phyloP scores from a whole-genome alignment of 2,797 vertebrate genomes.

The Odontamblyopus rebecca region DNA sequence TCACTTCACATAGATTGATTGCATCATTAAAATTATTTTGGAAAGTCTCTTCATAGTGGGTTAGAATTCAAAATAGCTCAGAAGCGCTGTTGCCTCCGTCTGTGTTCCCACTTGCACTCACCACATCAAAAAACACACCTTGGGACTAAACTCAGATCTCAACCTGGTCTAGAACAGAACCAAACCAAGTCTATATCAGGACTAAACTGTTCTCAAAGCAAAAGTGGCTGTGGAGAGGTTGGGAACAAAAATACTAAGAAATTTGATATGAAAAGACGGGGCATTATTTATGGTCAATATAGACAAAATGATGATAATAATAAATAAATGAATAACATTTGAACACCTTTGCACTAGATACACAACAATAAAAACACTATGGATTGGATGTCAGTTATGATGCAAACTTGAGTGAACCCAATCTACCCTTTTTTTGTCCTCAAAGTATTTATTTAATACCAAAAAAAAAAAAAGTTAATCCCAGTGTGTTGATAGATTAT shows the following conservation, averaged over 20 bases:
- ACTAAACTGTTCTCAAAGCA: not conserved
- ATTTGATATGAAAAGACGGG: too few relatives aligned
- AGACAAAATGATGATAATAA: too few relatives aligned
- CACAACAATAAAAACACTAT: too few relatives aligned
- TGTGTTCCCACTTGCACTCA: not conserved
- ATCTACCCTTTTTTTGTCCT: too few relatives aligned
- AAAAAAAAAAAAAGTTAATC: too few relatives aligned
- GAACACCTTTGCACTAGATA: too few relatives aligned
- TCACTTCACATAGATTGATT: slow-evolving; percentile 1
- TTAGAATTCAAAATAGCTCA: not conserved
- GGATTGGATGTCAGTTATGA: too few relatives aligned
- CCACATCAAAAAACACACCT: not conserved
- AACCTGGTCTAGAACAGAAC: not conserved
- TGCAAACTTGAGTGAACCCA: too few relatives aligned
- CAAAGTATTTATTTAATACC: too few relatives aligned
- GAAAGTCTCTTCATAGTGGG: not conserved
- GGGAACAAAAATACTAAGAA: too few relatives aligned
- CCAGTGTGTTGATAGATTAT: not conserved
- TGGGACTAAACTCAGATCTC: not conserved
- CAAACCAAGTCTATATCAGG: not conserved
- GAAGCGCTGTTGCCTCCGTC: not conserved
- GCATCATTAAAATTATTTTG: slow-evolving; percentile 1
- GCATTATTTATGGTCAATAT: too few relatives aligned
- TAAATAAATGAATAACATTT: too few relatives aligned
- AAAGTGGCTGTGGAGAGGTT: not conserved